phyloP scores from a whole-genome alignment of 2,797 vertebrate genomes.

The Sciurus carolinensis region DNA sequence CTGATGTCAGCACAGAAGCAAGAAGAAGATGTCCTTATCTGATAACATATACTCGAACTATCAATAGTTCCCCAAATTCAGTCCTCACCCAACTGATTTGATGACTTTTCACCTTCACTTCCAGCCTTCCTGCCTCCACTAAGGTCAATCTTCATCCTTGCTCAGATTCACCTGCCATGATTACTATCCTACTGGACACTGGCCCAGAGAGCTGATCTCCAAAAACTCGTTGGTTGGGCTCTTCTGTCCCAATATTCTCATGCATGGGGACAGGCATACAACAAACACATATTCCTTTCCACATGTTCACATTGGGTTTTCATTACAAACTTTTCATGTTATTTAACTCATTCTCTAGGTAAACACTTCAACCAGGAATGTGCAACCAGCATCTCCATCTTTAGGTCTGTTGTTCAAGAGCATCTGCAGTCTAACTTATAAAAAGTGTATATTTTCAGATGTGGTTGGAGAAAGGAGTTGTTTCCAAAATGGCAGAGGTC shows the following conservation, averaged over 20 bases:
- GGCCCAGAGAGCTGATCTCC: background rate
- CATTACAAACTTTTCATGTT: background rate
- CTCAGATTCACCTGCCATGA: too few relatives aligned
- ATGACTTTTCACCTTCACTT: background rate
- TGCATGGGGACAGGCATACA: background rate
- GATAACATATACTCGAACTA: background rate
- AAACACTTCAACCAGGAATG: background rate
- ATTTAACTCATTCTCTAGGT: background rate
- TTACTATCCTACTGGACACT: background rate
- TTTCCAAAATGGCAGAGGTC: slow-evolving; percentile 12
- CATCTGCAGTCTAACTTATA: background rate
- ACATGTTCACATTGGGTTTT: background rate
- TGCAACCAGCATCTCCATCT: background rate
- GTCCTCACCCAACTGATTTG: background rate
- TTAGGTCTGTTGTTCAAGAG: background rate
- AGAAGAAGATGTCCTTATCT: background rate
- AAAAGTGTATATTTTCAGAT: background rate
- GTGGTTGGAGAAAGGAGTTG: background rate
- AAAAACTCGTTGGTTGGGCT: background rate
- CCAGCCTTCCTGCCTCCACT: too few relatives aligned
- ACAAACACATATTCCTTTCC: background rate
- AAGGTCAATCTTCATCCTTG: background rate
- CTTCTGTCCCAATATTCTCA: background rate
- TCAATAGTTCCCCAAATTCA: background rate
- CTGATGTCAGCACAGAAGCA: background rate